A percentile compares a stretch with the other conserved stretches of the same genome.
These are phyloP conservation scores for Larimichthys crocea DNA, from an alignment of 2,113 vertebrate genomes.

Conservation along the genomic window DNA sequence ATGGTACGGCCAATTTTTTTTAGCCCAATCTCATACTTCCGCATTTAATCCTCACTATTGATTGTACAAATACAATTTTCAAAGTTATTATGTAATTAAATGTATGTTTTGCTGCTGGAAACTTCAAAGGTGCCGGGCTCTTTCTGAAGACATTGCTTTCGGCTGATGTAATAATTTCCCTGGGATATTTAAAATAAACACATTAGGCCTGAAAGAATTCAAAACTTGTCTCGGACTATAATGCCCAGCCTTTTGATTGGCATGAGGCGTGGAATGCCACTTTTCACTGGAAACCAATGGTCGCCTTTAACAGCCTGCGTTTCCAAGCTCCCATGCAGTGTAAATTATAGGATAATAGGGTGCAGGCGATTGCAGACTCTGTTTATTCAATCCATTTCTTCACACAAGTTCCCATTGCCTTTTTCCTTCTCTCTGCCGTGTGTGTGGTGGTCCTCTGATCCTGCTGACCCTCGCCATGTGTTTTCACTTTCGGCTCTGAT, in stretches of 20 bases:
- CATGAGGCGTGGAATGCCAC: constrained; percentile 82
- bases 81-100: constrained; percentile 95
- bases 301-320: constrained; percentile 86
- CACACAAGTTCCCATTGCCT: constrained; percentile 94
- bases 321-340: constrained; percentile 95
- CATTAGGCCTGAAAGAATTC: constrained; percentile 93
- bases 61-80: constrained; percentile 93
- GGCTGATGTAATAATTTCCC: constrained; percentile 95
- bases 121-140: constrained; percentile 87
- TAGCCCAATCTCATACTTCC: constrained; percentile 88
- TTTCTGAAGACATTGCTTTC: constrained; percentile 87
- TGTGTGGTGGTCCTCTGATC: constrained; percentile 99
- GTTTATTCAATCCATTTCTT: constrained; percentile 99
- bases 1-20: constrained; percentile 83
- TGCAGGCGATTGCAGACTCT: constrained; percentile 94
- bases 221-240: constrained; percentile 92
- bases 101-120: constrained; percentile 87
- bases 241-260: constrained; percentile 89
- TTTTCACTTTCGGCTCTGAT: constrained; percentile 99
- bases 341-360: constrained; percentile 98
- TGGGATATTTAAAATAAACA: constrained; percentile 98
- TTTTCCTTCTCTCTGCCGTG: constrained; percentile 90
- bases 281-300: constrained; percentile 87
- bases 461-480: constrained; percentile 98
- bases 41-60: constrained; percentile 89